These are phyloP conservation scores for Mythimna pallens DNA, from an alignment of 2,888 invertebrate species.

Conservation along the genomic window DNA sequence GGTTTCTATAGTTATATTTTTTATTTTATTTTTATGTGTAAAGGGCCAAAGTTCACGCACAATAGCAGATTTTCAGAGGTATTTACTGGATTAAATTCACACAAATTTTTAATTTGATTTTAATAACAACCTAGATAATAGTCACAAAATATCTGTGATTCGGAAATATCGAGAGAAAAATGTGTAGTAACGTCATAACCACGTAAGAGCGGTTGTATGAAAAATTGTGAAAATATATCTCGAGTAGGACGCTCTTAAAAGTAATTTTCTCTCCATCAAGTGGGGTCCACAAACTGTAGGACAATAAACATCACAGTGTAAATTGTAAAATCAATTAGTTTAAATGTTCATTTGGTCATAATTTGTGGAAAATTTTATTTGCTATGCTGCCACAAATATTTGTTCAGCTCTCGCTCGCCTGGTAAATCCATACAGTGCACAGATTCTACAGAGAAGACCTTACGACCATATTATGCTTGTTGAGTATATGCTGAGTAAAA, in stretches of 20 bases:
- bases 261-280: conserved; percentile 7
- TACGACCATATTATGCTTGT: background rate
- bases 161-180: too few species aligned
- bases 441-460: background rate
- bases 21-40: too few species aligned
- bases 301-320: conserved; percentile 25
- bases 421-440: conserved; percentile 1
- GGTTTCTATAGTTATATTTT: too few species aligned
- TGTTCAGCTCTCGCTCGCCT: conserved; percentile 43
- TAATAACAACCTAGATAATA: too few species aligned
- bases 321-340: conserved; percentile 59
- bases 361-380: conserved; percentile 54
- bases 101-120: too few species aligned
- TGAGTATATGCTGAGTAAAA: background rate
- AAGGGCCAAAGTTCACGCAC: too few species aligned
- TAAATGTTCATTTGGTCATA: conserved; percentile 43
- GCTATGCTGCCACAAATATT: conserved; percentile 61
- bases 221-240: too few species aligned
- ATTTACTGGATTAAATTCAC: too few species aligned
- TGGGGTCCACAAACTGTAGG: conserved; percentile 28
- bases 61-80: too few species aligned
- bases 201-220: too few species aligned
- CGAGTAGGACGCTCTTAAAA: background rate
- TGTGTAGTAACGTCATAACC: too few species aligned
- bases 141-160: too few species aligned